These are phyloP conservation scores for Monoplex corrugatus DNA, from an alignment of 2,888 invertebrate genomes.

Conservation along the genomic window DNA sequence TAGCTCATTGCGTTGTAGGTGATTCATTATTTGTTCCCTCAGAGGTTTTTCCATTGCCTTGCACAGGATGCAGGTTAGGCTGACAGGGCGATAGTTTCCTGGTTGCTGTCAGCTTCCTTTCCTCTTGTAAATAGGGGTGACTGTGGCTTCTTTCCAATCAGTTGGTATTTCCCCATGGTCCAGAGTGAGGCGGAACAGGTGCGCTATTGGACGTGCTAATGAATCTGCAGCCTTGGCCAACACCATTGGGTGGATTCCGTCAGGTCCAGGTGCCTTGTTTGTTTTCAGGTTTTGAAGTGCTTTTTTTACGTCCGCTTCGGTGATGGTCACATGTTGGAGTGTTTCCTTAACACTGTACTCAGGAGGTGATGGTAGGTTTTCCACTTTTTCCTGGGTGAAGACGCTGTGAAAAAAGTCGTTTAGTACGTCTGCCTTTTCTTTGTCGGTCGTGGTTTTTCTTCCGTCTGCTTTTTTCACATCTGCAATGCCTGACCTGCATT, in stretches of 20 bases:
- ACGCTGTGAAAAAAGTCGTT: not conserved
- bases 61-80: conserved; percentile 16
- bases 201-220: conserved; percentile 12
- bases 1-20: conserved; percentile 18
- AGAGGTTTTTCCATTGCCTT: conserved; percentile 14
- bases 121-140: conserved; percentile 8
- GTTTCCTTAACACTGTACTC: not conserved
- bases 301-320: not conserved
- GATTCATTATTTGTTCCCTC: conserved; percentile 10
- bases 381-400: not conserved
- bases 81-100: not conserved
- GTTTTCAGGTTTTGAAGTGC: not conserved
- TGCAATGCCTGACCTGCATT: conserved; percentile 12
- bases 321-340: not conserved
- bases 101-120: not conserved
- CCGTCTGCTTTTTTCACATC: not conserved
- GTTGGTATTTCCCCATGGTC: conserved; percentile 6
- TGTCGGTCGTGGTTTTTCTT: conserved; percentile 8
- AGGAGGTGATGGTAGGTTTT: not conserved
- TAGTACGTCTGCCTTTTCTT: not conserved
- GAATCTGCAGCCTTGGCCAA: conserved; percentile 12
- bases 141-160: conserved; percentile 13
- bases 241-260: not conserved
- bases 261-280: not conserved
- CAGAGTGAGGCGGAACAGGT: conserved; percentile 7